Conservation (phyloP, 2,113 vertebrate species). For the Podarcis raffonei region DNA sequence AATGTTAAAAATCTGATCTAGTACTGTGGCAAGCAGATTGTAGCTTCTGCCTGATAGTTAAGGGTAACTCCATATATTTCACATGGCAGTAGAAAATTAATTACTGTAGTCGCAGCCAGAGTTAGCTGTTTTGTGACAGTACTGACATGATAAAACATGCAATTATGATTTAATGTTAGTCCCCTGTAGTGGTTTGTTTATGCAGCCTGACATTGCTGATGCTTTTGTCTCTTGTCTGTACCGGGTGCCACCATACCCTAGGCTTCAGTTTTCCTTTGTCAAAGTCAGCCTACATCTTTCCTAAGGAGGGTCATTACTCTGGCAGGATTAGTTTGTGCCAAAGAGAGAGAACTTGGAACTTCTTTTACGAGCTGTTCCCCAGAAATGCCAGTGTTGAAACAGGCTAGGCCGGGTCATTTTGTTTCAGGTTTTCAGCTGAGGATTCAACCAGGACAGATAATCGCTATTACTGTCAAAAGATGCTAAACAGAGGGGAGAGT, state of each 20-base stretch:
- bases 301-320: conserved; percentile 9
- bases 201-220: conserved; percentile 42
- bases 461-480: conserved; percentile 47
- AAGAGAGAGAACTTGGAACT: conserved; percentile 4
- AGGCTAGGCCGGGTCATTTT: conserved; percentile 1
- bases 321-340: conserved; percentile 31
- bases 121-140: conserved; percentile 52
- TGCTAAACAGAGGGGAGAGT: conserved; percentile 15
- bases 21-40: conserved; percentile 51
- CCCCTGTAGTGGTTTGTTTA: conserved; percentile 54
- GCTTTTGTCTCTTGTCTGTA: conserved; percentile 50
- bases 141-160: conserved; percentile 61
- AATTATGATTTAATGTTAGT: conserved; percentile 65
- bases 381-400: conserved; percentile 24
- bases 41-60: conserved; percentile 42
- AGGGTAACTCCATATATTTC: conserved; percentile 52
- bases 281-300: neutral
- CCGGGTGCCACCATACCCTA: neutral
- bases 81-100: conserved; percentile 58
- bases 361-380: conserved; percentile 12
- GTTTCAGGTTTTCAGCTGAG: conserved; percentile 45
- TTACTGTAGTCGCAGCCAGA: conserved; percentile 57
- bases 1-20: conserved; percentile 43
- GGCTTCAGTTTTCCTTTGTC: conserved; percentile 27
- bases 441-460: conserved; percentile 34